phyloP scores from a whole-genome alignment of 2,113 vertebrate species.

The Thamnophis sirtalis region DNA sequence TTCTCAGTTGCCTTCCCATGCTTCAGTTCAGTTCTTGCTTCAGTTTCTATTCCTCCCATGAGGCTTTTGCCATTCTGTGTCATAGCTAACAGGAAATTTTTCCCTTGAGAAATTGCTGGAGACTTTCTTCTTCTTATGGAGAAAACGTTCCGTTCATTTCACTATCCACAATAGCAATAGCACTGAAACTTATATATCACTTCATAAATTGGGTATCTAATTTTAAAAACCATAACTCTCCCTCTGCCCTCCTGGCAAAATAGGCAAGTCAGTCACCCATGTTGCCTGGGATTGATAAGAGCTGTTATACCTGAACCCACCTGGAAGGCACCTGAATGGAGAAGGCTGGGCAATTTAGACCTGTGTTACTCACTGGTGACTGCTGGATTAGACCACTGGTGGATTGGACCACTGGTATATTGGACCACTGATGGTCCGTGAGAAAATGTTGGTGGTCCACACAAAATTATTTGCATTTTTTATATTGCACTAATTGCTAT shows the following conservation, averaged over 20 bases:
- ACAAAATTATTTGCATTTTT: too few relatives aligned
- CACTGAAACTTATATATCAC: too few relatives aligned
- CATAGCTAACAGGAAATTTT: neutral
- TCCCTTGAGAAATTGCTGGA: neutral
- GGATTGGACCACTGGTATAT: too few relatives aligned
- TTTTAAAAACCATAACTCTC: neutral
- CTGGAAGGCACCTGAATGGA: neutral
- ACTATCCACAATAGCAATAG: neutral
- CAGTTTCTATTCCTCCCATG: neutral
- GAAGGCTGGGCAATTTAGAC: neutral
- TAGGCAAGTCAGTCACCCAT: neutral
- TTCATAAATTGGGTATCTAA: neutral
- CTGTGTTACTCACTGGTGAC: neutral
- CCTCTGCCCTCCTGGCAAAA: neutral
- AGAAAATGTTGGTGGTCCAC: too few relatives aligned
- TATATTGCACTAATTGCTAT: too few relatives aligned
- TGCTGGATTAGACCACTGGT: too few relatives aligned
- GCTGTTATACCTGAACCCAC: neutral
- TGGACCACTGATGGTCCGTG: too few relatives aligned
- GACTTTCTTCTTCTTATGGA: neutral
- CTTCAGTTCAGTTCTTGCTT: neutral
- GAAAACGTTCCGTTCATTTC: neutral
- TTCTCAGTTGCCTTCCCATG: neutral
- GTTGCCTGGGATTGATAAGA: neutral
- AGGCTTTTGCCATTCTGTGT: neutral